A percentile compares a stretch with the other conserved stretches of the same genome.
These are phyloP conservation scores for Lasioglossum leucozonium DNA, from an alignment of 2,888 invertebrate genomes.

Conservation along the genomic window DNA sequence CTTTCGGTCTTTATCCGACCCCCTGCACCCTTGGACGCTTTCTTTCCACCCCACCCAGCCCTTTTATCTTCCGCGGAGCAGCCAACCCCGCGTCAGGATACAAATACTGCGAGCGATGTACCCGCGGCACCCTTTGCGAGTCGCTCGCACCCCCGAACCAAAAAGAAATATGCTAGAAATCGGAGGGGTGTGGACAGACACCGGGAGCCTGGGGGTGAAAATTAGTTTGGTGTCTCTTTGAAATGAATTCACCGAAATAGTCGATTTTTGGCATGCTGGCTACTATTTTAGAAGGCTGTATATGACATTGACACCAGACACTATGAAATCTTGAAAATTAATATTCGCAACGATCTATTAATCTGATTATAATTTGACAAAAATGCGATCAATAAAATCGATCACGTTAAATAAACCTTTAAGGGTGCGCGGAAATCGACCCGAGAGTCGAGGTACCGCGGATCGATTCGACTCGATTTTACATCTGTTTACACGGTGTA, in stretches of 20 bases:
- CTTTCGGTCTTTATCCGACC: constrained; percentile 37
- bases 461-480: not conserved
- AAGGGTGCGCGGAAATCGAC: not conserved
- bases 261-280: not conserved
- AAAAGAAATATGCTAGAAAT: not conserved
- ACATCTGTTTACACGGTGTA: not conserved
- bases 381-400: too few relatives aligned
- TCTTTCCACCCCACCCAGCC: constrained; percentile 22
- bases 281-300: not conserved
- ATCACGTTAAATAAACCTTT: too few relatives aligned
- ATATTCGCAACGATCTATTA: too few relatives aligned
- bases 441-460: not conserved
- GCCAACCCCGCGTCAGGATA: constrained; percentile 2
- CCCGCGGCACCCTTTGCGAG: constrained; percentile 5
- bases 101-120: constrained; percentile 45
- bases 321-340: too few relatives aligned
- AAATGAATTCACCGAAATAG: not conserved
- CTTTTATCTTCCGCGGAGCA: constrained; percentile 28
- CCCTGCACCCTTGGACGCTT: constrained; percentile 35
- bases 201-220: not conserved
- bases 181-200: not conserved
- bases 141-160: not conserved
- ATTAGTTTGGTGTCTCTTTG: not conserved
- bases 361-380: too few relatives aligned
- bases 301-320: not conserved